These are phyloP conservation scores for Aix galericulata DNA, from an alignment of 2,113 vertebrate genomes.

Conservation along the genomic window DNA sequence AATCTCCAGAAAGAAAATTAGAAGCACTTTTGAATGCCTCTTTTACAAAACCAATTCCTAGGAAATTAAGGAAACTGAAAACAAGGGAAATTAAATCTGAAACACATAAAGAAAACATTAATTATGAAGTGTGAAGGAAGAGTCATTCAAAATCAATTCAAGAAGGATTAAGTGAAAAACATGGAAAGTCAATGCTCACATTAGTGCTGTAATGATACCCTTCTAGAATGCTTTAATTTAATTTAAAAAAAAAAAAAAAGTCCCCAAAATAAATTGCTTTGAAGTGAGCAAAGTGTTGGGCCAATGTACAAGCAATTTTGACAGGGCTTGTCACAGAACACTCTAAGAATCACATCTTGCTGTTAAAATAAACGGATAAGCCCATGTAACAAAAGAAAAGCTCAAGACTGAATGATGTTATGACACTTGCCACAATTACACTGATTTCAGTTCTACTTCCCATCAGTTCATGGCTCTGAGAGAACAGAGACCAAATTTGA, in stretches of 20 bases:
- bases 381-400: not conserved
- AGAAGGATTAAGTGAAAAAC: not conserved
- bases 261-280: not conserved
- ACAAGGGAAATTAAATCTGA: not conserved
- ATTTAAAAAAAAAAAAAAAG: not conserved
- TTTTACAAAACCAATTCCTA: not conserved
- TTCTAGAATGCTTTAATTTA: not conserved
- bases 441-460: not conserved
- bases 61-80: not conserved
- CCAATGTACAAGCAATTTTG: fast-evolving
- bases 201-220: not conserved
- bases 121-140: not conserved
- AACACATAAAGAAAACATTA: not conserved
- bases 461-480: fast-evolving
- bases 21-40: not conserved
- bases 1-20: not conserved
- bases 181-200: not conserved
- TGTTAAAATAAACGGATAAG: not conserved
- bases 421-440: not conserved
- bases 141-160: not conserved
- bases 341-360: not conserved
- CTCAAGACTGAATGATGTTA: not conserved
- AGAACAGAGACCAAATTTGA: not conserved
- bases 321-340: not conserved
- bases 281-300: not conserved